Evolutionary conservation across 2,888 invertebrate species (phyloP).

Genomic region (Laothoe populi): DNA sequence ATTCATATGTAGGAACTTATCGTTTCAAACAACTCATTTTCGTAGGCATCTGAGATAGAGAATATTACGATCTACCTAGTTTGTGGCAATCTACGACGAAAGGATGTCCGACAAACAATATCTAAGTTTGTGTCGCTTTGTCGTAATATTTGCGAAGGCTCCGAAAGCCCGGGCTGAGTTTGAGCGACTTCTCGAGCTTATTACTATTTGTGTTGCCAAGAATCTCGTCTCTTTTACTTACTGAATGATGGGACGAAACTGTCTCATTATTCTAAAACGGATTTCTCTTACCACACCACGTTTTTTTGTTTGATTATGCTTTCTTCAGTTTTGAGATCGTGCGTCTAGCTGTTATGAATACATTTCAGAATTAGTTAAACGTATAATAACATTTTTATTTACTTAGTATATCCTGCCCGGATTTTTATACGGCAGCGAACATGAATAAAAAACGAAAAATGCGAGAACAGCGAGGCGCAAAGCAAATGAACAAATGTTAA

Average conservation of each 20-base stretch:
- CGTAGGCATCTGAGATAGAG: background rate
- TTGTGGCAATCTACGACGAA: slow-evolving; percentile 50
- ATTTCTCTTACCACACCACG: slow-evolving; percentile 2
- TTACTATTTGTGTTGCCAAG: slow-evolving; percentile 78
- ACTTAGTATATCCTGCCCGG: slow-evolving; percentile 9
- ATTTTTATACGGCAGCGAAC: slow-evolving; percentile 18
- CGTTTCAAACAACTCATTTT: background rate
- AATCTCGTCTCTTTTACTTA: slow-evolving; percentile 53
- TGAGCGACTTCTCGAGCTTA: slow-evolving; percentile 71
- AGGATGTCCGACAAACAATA: slow-evolving; percentile 73
- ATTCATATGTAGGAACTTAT: background rate
- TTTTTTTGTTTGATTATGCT: background rate
- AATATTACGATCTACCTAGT: slow-evolving; percentile 16
- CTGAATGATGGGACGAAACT: slow-evolving; percentile 42
- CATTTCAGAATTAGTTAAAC: slow-evolving; percentile 12
- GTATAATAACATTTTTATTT: slow-evolving; percentile 9
- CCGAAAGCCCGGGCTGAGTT: slow-evolving; percentile 63
- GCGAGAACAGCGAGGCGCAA: slow-evolving; percentile 19
- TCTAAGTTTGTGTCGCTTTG: slow-evolving; percentile 74
- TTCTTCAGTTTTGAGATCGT: background rate
- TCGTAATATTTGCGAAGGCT: slow-evolving; percentile 73
- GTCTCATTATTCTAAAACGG: slow-evolving; percentile 22
- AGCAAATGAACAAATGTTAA: slow-evolving; percentile 23
- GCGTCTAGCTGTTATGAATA: background rate
- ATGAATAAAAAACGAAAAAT: slow-evolving; percentile 21